Conservation (phyloP, 2,888 invertebrate genomes). For the Lampropteryx suffumata region DNA sequence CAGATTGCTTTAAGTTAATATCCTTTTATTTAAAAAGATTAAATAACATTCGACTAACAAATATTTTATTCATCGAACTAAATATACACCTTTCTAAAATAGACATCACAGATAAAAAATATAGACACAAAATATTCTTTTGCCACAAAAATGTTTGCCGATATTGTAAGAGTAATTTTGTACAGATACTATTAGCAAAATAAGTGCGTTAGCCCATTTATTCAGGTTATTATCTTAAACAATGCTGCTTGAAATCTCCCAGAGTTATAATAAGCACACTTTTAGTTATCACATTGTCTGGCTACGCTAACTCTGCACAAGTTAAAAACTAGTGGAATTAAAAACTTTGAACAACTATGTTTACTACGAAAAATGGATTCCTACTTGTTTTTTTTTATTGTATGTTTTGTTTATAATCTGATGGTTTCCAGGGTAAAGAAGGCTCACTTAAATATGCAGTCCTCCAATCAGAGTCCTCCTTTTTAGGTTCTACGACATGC, state of each 20-base stretch:
- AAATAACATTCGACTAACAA: slow-evolving; percentile 64
- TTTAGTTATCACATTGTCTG: too few species aligned
- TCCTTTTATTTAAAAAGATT: slow-evolving; percentile 69
- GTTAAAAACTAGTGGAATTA: too few species aligned
- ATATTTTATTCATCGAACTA: slow-evolving; percentile 56
- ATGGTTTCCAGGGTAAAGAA: too few species aligned
- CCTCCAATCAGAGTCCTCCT: too few species aligned
- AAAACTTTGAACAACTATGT: too few species aligned
- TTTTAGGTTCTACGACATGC: too few species aligned
- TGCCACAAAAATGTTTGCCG: slow-evolving; percentile 52
- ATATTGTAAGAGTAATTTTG: slow-evolving; percentile 15
- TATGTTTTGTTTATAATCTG: too few species aligned
- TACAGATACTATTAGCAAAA: slow-evolving; percentile 14
- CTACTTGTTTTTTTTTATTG: too few species aligned
- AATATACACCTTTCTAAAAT: slow-evolving; percentile 65
- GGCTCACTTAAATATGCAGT: too few species aligned
- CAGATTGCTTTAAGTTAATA: slow-evolving; percentile 39
- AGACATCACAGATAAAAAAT: slow-evolving; percentile 79
- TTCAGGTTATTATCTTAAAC: neutral
- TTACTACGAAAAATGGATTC: too few species aligned
- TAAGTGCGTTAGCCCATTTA: slow-evolving; percentile 4
- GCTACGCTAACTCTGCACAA: too few species aligned
- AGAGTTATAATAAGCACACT: too few species aligned
- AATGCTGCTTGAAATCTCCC: neutral
- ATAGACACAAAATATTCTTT: slow-evolving; percentile 67